Percentiles rank a stretch among this genome's conserved stretches.
These are phyloP conservation scores for Acleris literana DNA, from an alignment of 2,888 invertebrate species.

Conservation along the genomic window DNA sequence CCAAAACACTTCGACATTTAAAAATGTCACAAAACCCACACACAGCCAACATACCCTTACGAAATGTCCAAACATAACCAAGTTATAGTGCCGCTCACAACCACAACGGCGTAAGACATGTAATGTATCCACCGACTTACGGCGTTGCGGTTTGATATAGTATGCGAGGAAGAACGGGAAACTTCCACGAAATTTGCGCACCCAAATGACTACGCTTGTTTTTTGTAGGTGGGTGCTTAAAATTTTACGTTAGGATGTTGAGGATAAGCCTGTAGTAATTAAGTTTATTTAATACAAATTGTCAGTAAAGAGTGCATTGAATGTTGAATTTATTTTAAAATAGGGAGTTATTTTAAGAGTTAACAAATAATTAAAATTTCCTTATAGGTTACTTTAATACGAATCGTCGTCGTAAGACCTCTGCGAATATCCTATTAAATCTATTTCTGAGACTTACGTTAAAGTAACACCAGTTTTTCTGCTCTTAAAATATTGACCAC, in stretches of 20 bases:
- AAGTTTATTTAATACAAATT: constrained; percentile 33
- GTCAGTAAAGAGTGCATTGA: no score
- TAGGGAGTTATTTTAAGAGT: no score
- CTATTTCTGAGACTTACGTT: no score
- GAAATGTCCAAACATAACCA: constrained; percentile 51
- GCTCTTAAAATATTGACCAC: no score
- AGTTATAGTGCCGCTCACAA: constrained; percentile 53
- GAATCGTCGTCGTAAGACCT: no score
- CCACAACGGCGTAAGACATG: constrained; percentile 7
- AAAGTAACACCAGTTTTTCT: no score
- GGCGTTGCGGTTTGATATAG: constrained; percentile 33
- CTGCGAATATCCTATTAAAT: no score
- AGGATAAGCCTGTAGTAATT: constrained; percentile 60
- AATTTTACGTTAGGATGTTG: constrained; percentile 52
- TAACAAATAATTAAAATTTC: no score
- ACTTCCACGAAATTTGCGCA: constrained; percentile 82
- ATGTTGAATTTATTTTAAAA: no score
- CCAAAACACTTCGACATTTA: constrained; percentile 38
- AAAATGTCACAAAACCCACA: constrained; percentile 51
- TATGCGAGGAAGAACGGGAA: constrained; percentile 69
- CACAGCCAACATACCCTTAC: constrained; percentile 53
- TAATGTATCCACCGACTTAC: constrained; percentile 10
- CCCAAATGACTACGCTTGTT: constrained; percentile 82
- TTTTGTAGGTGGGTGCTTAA: constrained; percentile 79
- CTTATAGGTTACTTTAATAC: no score